A percentile compares a stretch with the other conserved stretches of the same genome.
These are phyloP conservation scores for Ectobius pallidus DNA, from an alignment of 2,888 invertebrate genomes.

Conservation along the genomic window DNA sequence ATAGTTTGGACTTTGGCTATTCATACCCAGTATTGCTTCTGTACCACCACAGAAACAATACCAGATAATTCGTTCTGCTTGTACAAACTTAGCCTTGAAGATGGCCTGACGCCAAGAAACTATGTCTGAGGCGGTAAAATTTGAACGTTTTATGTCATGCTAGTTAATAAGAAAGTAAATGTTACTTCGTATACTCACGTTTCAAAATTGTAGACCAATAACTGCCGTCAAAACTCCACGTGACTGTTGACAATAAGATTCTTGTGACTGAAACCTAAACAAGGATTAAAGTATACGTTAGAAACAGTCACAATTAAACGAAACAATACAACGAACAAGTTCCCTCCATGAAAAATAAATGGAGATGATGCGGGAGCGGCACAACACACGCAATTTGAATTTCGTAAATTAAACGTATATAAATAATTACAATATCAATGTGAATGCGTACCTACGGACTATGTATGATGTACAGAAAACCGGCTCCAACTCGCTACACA, in stretches of 20 bases:
- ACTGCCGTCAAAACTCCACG: slow-evolving; percentile 3
- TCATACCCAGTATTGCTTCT: too few relatives aligned
- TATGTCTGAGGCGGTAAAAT: neutral
- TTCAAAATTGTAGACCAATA: neutral
- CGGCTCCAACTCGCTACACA: neutral
- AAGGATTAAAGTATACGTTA: slow-evolving; percentile 7
- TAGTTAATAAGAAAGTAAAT: too few relatives aligned
- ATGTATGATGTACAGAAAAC: neutral
- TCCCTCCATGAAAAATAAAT: slow-evolving; percentile 18
- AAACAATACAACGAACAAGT: neutral
- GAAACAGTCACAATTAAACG: neutral
- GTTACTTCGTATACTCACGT: slow-evolving; percentile 8
- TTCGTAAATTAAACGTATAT: neutral
- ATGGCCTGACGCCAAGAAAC: neutral
- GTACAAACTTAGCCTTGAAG: neutral
- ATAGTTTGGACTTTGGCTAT: neutral
- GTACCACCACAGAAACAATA: too few relatives aligned
- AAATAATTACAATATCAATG: neutral
- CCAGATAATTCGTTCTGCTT: too few relatives aligned
- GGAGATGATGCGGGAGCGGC: neutral
- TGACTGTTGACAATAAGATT: neutral
- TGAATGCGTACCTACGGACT: neutral
- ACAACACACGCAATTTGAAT: neutral
- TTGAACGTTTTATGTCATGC: neutral
- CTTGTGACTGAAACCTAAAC: neutral